phyloP scores from a whole-genome alignment of 1,140 invertebrate genomes.

The Ips typographus region DNA sequence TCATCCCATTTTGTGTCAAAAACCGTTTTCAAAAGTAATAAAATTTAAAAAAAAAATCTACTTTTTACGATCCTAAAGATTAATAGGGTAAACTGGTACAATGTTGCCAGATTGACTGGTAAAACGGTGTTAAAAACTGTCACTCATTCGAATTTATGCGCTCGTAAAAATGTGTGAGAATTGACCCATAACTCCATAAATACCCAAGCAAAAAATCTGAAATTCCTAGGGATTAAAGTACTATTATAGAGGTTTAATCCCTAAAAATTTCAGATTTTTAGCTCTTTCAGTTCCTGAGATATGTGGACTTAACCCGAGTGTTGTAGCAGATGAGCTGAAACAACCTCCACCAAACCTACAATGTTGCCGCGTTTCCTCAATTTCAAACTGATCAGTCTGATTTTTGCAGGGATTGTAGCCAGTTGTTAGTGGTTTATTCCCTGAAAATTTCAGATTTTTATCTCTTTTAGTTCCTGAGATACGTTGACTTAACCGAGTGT shows the following conservation, averaged over 20 bases:
- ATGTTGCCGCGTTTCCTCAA: too few relatives aligned
- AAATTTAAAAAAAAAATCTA: too few relatives aligned
- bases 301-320: neutral
- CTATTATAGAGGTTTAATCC: neutral
- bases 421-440: too few relatives aligned
- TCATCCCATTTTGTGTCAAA: too few relatives aligned
- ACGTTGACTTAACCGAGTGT: too few relatives aligned
- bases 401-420: too few relatives aligned
- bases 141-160: constrained; percentile 16
- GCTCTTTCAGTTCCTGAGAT: neutral
- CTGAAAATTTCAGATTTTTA: too few relatives aligned
- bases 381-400: too few relatives aligned
- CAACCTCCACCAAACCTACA: neutral
- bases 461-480: too few relatives aligned
- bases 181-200: neutral
- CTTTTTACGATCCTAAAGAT: constrained; percentile 11
- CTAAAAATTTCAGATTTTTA: neutral
- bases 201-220: neutral
- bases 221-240: too few relatives aligned
- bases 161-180: constrained; percentile 9
- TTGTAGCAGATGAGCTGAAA: neutral
- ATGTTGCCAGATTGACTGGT: constrained; percentile 5
- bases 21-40: too few relatives aligned
- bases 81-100: constrained; percentile 7
- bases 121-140: constrained; percentile 14